Conservation (phyloP, 2,888 invertebrate genomes). For the Pogonocherus hispidulus region DNA sequence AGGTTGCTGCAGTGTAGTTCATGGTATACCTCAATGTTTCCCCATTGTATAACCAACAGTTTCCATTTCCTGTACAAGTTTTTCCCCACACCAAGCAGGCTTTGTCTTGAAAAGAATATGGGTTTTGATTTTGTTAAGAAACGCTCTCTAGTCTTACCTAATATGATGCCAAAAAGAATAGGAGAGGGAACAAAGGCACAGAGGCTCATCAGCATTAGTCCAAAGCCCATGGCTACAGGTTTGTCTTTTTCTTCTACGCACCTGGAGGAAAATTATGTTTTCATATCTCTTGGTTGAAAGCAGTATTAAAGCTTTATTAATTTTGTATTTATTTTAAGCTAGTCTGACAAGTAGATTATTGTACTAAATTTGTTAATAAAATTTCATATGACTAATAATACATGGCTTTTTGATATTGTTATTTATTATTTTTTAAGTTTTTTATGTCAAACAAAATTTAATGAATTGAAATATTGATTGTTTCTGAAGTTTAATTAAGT, state of each 20-base stretch:
- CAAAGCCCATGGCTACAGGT: conserved; percentile 80
- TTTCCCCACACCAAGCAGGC: conserved; percentile 83
- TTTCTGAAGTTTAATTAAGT: too few species aligned
- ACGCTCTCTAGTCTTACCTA: conserved; percentile 69
- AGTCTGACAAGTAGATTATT: neutral
- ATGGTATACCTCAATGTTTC: conserved; percentile 75
- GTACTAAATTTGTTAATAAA: conserved; percentile 11
- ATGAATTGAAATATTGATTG: too few species aligned
- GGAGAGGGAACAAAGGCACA: conserved; percentile 84
- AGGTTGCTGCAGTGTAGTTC: conserved; percentile 77
- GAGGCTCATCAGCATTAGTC: conserved; percentile 77
- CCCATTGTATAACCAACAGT: conserved; percentile 83
- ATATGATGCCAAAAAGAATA: conserved; percentile 81
- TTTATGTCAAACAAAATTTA: too few species aligned
- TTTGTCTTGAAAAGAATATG: conserved; percentile 68
- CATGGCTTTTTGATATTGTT: neutral
- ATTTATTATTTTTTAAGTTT: neutral
- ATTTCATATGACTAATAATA: neutral
- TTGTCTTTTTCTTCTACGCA: conserved; percentile 83
- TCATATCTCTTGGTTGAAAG: too few species aligned
- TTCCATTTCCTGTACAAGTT: conserved; percentile 78
- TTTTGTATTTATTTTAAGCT: conserved; percentile 19
- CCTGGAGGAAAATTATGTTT: conserved; percentile 60
- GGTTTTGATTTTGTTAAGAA: conserved; percentile 4
- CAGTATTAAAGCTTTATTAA: neutral